Percentiles rank a stretch among this genome's conserved stretches.
Conservation (phyloP, 2,797 vertebrate species). For the Heliangelus exortis region DNA sequence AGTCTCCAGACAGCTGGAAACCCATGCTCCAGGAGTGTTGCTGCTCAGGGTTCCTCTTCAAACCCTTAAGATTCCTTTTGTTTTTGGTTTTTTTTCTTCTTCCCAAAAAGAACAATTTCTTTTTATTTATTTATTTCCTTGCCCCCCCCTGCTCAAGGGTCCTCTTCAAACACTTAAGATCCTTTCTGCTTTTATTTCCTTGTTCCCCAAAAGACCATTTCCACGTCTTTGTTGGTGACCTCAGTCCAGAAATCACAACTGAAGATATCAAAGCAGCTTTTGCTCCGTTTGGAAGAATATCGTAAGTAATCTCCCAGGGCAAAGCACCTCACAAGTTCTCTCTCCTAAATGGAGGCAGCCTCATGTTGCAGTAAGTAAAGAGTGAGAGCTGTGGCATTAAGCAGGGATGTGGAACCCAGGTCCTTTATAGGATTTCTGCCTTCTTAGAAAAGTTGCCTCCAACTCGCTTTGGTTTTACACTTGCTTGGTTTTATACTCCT, state of each 20-base stretch:
- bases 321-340: neutral
- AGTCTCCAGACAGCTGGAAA: neutral
- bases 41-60: constrained; percentile 9
- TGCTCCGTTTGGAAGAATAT: constrained; percentile 97
- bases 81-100: too few species aligned
- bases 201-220: constrained; percentile 90
- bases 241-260: constrained; percentile 98
- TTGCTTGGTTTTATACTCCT: neutral
- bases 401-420: neutral
- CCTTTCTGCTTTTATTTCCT: constrained; percentile 55
- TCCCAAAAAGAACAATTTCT: too few species aligned
- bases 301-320: constrained; percentile 84
- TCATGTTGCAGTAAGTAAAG: constrained; percentile 32
- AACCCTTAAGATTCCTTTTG: too few species aligned
- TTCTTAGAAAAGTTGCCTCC: neutral
- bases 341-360: constrained; percentile 36
- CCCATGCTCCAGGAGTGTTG: neutral
- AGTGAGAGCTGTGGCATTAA: neutral
- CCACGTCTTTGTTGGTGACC: constrained; percentile 98
- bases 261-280: constrained; percentile 98
- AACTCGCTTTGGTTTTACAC: neutral
- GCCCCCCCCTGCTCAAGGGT: too few species aligned
- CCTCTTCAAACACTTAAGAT: constrained; percentile 7
- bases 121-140: too few species aligned
- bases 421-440: neutral